A percentile compares a stretch with the other conserved stretches of the same genome.
These are phyloP conservation scores for Eudyptes chrysolophus DNA, from an alignment of 2,113 vertebrate species.

Conservation along the genomic window DNA sequence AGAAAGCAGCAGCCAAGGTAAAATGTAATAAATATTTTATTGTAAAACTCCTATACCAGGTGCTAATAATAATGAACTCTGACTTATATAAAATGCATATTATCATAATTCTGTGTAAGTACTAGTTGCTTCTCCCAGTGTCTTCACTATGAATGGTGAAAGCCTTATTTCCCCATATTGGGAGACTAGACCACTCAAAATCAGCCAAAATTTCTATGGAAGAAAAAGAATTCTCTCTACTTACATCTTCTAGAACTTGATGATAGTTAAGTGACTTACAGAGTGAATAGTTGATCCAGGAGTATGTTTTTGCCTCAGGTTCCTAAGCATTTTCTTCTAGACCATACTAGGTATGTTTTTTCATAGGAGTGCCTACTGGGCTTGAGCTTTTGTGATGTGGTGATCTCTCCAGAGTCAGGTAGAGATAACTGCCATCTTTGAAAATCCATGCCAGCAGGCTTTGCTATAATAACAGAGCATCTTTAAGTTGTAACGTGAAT, in stretches of 20 bases:
- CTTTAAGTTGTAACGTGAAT: background rate
- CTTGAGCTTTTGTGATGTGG: background rate
- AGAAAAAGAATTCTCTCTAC: background rate
- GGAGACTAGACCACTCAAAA: background rate
- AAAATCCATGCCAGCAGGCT: background rate
- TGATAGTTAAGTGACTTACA: background rate
- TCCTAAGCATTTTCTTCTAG: background rate
- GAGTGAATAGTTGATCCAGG: background rate
- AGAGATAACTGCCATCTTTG: background rate
- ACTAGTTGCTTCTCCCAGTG: background rate
- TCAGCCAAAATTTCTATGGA: background rate
- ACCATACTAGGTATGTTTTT: background rate
- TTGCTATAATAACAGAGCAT: background rate
- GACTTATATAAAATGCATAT: background rate
- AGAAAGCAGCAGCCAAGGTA: constrained; percentile 90
- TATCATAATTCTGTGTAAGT: background rate
- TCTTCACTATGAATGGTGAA: background rate
- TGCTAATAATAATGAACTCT: background rate
- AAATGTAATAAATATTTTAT: background rate
- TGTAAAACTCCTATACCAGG: background rate
- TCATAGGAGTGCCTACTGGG: background rate
- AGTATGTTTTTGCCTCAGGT: background rate
- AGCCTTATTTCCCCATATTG: background rate
- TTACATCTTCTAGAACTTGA: background rate
- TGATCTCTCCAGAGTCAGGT: background rate